Evolutionary conservation across 2,888 invertebrate species (phyloP).

Genomic region (Archaeoteleia sp.): DNA sequence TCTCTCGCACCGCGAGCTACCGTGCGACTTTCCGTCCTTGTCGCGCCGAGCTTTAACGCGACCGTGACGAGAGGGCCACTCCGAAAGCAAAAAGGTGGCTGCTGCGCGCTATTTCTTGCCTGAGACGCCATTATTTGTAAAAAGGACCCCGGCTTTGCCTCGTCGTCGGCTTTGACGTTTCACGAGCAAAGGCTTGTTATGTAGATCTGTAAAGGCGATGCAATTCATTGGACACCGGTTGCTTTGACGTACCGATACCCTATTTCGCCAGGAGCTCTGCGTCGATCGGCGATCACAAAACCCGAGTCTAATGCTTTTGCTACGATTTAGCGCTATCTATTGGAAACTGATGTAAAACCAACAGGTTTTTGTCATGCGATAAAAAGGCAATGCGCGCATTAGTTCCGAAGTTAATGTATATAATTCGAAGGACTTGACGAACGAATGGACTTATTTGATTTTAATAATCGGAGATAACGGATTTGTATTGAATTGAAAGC

Average conservation of each 20-base stretch:
- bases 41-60: constrained; percentile 19
- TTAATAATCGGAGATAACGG: too few relatives aligned
- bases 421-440: too few relatives aligned
- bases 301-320: constrained; percentile 43
- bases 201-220: constrained; percentile 36
- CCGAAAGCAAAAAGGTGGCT: not conserved
- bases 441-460: too few relatives aligned
- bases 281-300: constrained; percentile 22
- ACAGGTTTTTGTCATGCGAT: too few relatives aligned
- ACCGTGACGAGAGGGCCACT: constrained; percentile 30
- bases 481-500: too few relatives aligned
- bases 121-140: constrained; percentile 30
- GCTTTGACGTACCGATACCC: constrained; percentile 35
- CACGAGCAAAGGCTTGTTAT: constrained; percentile 44
- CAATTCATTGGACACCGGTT: constrained; percentile 29
- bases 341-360: constrained; percentile 8
- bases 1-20: not conserved
- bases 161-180: constrained; percentile 26
- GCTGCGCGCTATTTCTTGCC: constrained; percentile 22
- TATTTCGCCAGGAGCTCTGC: not conserved
- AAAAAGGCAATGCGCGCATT: too few relatives aligned
- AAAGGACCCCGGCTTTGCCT: constrained; percentile 13
- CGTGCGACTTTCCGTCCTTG: not conserved
- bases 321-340: constrained; percentile 44
- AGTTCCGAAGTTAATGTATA: too few relatives aligned